Conservation (phyloP, 2,797 vertebrate genomes). For the Enoplosus armatus region DNA sequence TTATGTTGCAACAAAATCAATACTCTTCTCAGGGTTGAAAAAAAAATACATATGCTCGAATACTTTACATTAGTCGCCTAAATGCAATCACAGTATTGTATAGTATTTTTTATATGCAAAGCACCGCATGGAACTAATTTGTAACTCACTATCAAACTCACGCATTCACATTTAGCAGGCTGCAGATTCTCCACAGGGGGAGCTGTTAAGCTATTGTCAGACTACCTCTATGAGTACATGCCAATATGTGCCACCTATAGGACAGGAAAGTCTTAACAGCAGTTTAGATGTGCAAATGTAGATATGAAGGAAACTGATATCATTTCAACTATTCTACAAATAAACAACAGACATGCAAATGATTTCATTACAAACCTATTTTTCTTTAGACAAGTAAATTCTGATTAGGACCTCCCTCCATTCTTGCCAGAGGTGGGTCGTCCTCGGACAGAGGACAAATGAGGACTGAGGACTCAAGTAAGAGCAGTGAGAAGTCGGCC, state of each 20-base stretch:
- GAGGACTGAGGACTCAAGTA: neutral
- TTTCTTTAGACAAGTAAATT: neutral
- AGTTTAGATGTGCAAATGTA: neutral
- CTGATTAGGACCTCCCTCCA: neutral
- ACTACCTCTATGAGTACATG: neutral
- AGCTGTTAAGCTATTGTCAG: neutral
- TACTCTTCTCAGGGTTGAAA: neutral
- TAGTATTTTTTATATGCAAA: neutral
- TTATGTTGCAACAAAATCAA: slow-evolving; percentile 34
- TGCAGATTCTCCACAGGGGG: neutral
- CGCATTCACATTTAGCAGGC: neutral
- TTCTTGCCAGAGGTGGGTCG: neutral
- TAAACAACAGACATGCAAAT: neutral
- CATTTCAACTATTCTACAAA: neutral
- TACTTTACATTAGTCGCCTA: neutral
- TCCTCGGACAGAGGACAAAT: neutral
- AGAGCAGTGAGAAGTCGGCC: neutral
- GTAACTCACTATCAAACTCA: neutral
- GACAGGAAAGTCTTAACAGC: neutral
- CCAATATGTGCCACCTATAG: neutral
- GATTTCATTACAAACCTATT: neutral
- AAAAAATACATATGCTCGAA: no score
- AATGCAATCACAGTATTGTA: neutral
- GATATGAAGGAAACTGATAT: no score
- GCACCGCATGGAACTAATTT: neutral